These are phyloP conservation scores for Otus sunia DNA, from an alignment of 2,113 vertebrate genomes.

Conservation along the genomic window DNA sequence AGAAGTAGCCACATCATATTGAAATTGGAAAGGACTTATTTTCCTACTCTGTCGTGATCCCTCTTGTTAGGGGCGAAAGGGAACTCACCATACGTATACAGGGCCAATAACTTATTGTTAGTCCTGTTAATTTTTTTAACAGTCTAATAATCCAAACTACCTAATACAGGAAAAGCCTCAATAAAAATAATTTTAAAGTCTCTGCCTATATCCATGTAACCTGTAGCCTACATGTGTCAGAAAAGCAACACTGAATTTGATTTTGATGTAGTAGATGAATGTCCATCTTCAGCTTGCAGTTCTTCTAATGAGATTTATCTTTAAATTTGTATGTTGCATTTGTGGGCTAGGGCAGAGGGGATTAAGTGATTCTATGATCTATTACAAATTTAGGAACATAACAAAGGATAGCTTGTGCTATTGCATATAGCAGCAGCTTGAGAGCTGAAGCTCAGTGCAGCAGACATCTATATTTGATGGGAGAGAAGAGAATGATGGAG, in stretches of 20 bases:
- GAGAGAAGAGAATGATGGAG: background rate
- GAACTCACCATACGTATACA: rapidly evolving
- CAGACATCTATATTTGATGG: background rate
- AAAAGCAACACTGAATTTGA: background rate
- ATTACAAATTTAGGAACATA: background rate
- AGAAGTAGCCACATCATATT: background rate
- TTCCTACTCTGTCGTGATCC: background rate
- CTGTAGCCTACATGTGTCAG: background rate
- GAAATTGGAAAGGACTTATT: background rate
- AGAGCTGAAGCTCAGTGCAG: background rate
- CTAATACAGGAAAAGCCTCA: background rate
- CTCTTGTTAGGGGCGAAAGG: background rate
- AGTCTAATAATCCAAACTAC: too few relatives aligned
- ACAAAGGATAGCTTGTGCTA: background rate
- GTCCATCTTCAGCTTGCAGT: background rate
- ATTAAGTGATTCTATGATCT: background rate
- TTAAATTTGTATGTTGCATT: background rate
- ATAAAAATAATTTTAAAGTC: background rate
- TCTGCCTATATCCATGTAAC: background rate
- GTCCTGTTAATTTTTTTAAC: background rate
- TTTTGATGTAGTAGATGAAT: background rate
- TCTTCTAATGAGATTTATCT: background rate
- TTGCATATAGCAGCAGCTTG: background rate
- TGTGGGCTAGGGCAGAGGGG: background rate
- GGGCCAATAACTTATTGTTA: background rate